phyloP scores from a whole-genome alignment of 2,113 vertebrate species.

The Notothenia coriiceps region DNA sequence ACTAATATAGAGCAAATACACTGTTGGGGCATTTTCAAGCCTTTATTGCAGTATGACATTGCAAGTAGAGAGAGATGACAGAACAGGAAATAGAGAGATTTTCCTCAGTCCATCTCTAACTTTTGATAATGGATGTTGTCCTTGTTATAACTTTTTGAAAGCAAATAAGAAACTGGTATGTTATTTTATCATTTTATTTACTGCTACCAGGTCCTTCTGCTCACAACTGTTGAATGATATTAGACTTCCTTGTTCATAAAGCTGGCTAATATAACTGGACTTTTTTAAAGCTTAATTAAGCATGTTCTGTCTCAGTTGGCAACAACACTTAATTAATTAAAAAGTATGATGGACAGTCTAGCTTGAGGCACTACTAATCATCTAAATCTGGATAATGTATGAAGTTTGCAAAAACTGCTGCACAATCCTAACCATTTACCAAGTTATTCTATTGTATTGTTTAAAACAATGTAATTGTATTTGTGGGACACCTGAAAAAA shows the following conservation, averaged over 20 bases:
- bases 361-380: neutral
- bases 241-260: neutral
- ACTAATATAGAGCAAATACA: slow-evolving; percentile 20
- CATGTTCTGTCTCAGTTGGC: neutral
- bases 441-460: neutral
- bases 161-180: neutral
- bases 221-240: neutral
- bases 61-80: neutral
- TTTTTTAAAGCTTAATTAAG: neutral
- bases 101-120: neutral
- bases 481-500: neutral
- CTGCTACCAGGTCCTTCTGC: neutral
- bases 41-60: neutral
- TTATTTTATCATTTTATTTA: neutral
- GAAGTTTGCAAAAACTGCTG: neutral
- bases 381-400: neutral
- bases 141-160: neutral
- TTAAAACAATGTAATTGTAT: neutral
- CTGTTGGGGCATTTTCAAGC: neutral
- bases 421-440: neutral
- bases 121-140: neutral
- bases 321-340: neutral
- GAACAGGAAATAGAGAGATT: neutral
- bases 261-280: neutral
- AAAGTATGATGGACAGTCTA: neutral